Base-by-base conservation (phyloP, 2,113 vertebrate species). In the Leiothrix lutea region DNA sequence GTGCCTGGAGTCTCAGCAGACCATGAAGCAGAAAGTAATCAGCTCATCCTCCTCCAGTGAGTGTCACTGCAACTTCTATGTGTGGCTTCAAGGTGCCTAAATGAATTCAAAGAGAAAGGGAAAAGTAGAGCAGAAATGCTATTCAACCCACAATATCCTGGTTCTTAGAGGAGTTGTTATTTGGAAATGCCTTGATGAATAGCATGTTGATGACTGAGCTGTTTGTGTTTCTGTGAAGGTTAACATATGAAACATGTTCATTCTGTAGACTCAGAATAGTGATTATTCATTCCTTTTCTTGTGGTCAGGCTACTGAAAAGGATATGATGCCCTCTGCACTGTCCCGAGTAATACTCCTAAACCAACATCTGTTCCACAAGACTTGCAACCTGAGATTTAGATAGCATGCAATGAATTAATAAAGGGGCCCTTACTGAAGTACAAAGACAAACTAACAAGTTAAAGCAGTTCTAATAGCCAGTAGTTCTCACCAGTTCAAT, bases 41-140 rank as follows among this genome's bases (percentile, higher is more conserved):
- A 67, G 57, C 25, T 91, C 72, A 71, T 53, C 40, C 56, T 91
- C 69, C 83, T 95, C 40, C 61, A 81, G 36, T 1, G 10, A 94
- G 33, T 36, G 28, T 45, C 94, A 92, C 44, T 75, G 36, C 53
- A 84, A 61, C 57, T 89, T 91, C 80, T 84, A 40, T 53, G 29
- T 71, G 91, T 89, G 91, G 53, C 28, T 92, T 91, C 86, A 94
- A 91, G 86, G 73, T 75, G 61, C 40, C 77, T 75, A 67, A 67
- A 82, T 26, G 54, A 60, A 92, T 96, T 89, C 36, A 67, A 89
- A 94, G 65, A 17, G n/a, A 75, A 95, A 92, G 47, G 85, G 84
- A 89, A 93, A 92, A 97, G 89, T 56, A 72, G 57, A 92, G 65
- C 65, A 94, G 73, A 92, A 81, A 78, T 81, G 40, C 2, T 53